Evolutionary conservation across 1,140 invertebrate species (phyloP), one percentile per base, ranked within the genome.

Genomic region (Cheumatopsyche charites): DNA sequence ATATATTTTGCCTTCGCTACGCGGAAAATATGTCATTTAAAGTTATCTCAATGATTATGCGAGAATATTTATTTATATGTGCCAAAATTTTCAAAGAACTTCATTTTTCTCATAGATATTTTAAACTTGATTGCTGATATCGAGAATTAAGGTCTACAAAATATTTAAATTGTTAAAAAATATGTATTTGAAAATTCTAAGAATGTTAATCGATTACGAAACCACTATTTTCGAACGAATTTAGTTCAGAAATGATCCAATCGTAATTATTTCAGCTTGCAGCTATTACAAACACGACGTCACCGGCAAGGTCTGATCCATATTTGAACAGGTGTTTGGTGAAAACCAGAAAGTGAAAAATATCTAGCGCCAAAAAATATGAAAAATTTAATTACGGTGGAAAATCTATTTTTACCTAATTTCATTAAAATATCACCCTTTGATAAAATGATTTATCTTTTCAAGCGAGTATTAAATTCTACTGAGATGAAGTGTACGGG

Each of bases 251-350:
- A 26, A 49, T 71, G 55, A 71, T 43, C 63, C 43, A n/a, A 1
- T 55, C 11, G 42, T 41, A 49, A 29, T 36, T 19, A 1, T 36
- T 70, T 19, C 55, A 23, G 23, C 25, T 52, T 68, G 62, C 70
- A 62, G 29, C 29, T 9, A 9, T 4, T 4, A 9, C 29, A 36
- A 36, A 36, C 29, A 36, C 29, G 3, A 36, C 70, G 49, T 63
- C 71, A 62, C 23, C 17, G 29, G 12, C 49, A 65, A 61, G 52
- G 36, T 29, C 26, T 41, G 45, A 19, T 41, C 62, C n/a, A 73
- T 26, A 73, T 73, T 69, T 73, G 47, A 29, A 73, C 71, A 73
- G 71, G 67, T 73, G 71, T 62, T 52, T 13, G 17, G 26, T 36
- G 52, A 61, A 47, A 63, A 69, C 68, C 17, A n/a, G n/a, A n/a